Base-by-base conservation (phyloP, 1,140 invertebrate genomes). In the Drosophila varians region DNA sequence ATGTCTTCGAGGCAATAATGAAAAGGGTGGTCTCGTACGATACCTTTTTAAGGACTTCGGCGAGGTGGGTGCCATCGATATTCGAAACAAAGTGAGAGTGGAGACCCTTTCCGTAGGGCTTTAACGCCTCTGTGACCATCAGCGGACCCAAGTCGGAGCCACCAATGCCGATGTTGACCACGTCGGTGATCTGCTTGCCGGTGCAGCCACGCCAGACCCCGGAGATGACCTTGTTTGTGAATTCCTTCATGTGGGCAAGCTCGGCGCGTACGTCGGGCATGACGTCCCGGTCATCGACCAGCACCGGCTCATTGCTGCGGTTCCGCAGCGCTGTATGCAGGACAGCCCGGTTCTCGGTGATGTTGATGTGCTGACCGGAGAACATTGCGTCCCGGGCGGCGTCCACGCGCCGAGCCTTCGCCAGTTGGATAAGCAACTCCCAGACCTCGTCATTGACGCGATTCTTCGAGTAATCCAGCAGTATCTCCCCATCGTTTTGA, bases 131-230 rank as follows among this genome's bases (percentile, higher is more conserved):
- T 0, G 98, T 99, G 6, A 99, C 99, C 99, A 99, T 99, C 16
- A 99, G 92, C 1, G 99, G 99, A 21, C 99, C 99, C 84, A 99
- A 93, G 94, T 99, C 99, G 14, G 99, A 99, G 21, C 99, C 99
- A 51, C 99, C 99, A 89, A 99, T 99, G 49, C 99, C 99, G 93
- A 99, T 99, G 91, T 99, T 99, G 21, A 99, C 96, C 46, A 99
- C 97, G 93, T 99, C 98, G 58, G 97, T 98, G 45, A 99, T 99
- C 56, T 95, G 91, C 92, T 99, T 98, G 7, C 98, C 98, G 3
- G 97, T 98, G 90, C 96, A 99, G 91, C 94, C 94, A 74, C 93
- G 94, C 94, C 94, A 95, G 25, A 93, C 83, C 9, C 94, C 94
- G 72, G 92, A 93, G 19, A 94, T 92, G 58, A 97, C 95, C 90